A percentile compares a stretch with the other conserved stretches of the same genome.
Evolutionary conservation across 1,140 invertebrate species (phyloP).

Genomic region (Drosophila lini): DNA sequence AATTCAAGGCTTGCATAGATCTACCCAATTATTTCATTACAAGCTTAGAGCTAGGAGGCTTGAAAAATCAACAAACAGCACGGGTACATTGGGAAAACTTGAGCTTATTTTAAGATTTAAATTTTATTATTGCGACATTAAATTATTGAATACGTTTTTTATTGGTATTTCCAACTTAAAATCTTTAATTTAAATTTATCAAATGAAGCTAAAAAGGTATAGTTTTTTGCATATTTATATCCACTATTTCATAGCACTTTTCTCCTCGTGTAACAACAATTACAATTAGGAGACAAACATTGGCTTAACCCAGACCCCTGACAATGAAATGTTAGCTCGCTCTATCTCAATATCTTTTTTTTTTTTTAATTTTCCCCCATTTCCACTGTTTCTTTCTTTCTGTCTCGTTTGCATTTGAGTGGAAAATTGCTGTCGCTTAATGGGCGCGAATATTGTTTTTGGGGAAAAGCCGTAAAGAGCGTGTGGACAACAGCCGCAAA

Average conservation of each 20-base stretch:
- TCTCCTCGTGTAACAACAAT: conserved; percentile 14
- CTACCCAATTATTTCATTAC: conserved; percentile 73
- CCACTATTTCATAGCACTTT: background rate
- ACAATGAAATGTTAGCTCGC: conserved; percentile 79
- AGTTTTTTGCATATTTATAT: background rate
- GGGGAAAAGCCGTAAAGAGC: conserved; percentile 64
- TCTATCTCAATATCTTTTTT: conserved; percentile 42
- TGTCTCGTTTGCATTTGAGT: conserved; percentile 60
- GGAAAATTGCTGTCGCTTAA: conserved; percentile 74
- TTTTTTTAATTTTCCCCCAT: conserved; percentile 6
- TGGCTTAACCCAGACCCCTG: conserved; percentile 48
- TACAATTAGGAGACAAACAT: conserved; percentile 38
- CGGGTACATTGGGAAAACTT: background rate
- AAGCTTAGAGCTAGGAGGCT: conserved; percentile 36
- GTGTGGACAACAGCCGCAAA: conserved; percentile 67
- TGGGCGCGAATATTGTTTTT: conserved; percentile 63
- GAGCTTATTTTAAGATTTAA: background rate
- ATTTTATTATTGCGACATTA: background rate
- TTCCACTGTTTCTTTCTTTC: conserved; percentile 20
- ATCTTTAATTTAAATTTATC: too few species aligned
- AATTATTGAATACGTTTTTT: too few species aligned
- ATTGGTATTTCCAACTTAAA: too few species aligned
- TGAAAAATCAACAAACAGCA: background rate
- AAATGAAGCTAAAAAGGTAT: too few species aligned
- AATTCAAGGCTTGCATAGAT: conserved; percentile 52